phyloP scores from a whole-genome alignment of 1,140 invertebrate genomes.

The Heliconius nattereri region DNA sequence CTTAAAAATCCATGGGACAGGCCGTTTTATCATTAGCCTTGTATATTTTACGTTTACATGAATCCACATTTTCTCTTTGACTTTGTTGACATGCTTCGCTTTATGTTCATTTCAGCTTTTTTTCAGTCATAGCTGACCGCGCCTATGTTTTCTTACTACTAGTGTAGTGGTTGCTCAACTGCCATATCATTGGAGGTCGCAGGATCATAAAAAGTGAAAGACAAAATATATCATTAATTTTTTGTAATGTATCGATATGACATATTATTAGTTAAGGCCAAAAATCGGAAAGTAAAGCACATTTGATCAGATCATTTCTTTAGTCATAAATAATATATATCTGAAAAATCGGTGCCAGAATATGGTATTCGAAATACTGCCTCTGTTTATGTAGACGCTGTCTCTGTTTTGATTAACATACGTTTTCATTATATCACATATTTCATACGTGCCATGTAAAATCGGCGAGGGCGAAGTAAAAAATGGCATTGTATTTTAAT shows the following conservation, averaged over 20 bases:
- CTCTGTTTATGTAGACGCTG: no score
- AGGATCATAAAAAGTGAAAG: neutral
- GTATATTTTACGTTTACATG: slow-evolving; percentile 31
- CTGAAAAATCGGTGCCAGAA: no score
- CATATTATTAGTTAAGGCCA: no score
- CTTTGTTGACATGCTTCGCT: neutral
- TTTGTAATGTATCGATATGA: no score
- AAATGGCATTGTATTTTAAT: neutral
- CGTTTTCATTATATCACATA: no score
- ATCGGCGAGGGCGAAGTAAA: neutral
- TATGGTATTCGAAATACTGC: no score
- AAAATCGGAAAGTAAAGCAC: no score
- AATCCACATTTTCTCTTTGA: neutral
- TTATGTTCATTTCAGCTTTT: slow-evolving; percentile 11
- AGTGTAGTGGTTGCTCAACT: neutral
- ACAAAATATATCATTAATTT: no score
- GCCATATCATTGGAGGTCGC: neutral
- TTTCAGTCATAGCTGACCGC: neutral
- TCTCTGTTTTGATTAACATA: no score
- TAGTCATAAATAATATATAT: no score
- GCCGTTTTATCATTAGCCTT: neutral
- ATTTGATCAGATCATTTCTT: no score
- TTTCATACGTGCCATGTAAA: no score
- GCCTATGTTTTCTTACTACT: neutral
- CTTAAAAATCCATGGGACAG: neutral